Evolutionary conservation across 2,888 invertebrate species (phyloP), one percentile per base, ranked within the genome.

Genomic region (Iselma pallidipennis): DNA sequence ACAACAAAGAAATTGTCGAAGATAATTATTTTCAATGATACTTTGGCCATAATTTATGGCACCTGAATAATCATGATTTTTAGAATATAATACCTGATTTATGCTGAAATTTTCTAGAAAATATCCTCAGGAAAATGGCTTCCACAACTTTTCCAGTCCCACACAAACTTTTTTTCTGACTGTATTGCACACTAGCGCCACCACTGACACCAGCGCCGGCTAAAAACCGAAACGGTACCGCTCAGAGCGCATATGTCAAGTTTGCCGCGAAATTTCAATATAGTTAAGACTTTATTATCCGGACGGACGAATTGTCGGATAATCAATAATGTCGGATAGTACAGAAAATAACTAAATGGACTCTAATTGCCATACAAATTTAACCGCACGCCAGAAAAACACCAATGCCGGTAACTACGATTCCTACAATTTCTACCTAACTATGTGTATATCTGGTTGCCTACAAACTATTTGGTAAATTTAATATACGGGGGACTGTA

Each of bases 21-120:
- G 21, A 37, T 4, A 16, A 5, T 0, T 45, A 45, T 25, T 25
- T 25, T 21, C 12, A 21, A 45, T 10, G 19, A 45, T 12, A 45
- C 4, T 10, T 45, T 10, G 21, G 10, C 45, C 45, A 45, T 12
- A 10, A 45, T 21, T 45, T 10, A 19, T 45, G 21, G 45, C 45
- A 21, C 21, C n/a, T 10, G 10, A 45, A 21, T 45, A 45, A 45
- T 19, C n/a, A n/a, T 21, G 21, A 4, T 12, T 58, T 54, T 51
- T 65, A 59, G 16, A 51, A 57, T 58, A 61, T 63, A 57, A 61
- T 67, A 67, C 67, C 67, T 67, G 63, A 49, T 61, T 57, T 57
- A 10, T 53, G 42, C 25, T 16, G 16, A 33, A 16, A 55, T 58
- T 54, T 51, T 51, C 54, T 59, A 29, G 51, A 26, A n/a, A n/a